Base-by-base conservation (phyloP, 1,140 invertebrate genomes). In the Coptotermes formosanus region DNA sequence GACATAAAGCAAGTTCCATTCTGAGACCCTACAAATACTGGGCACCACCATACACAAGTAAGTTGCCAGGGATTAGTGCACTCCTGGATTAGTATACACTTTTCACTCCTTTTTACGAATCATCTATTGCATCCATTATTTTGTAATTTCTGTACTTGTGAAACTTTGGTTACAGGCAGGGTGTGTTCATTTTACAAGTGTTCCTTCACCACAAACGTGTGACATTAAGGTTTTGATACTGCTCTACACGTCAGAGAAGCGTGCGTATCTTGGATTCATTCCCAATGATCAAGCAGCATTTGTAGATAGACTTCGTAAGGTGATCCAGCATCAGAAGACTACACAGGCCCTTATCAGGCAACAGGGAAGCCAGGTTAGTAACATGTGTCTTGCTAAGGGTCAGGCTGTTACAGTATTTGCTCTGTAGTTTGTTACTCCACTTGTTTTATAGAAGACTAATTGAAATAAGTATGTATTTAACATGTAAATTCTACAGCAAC, bases 171-270 rank as follows among this genome's bases (percentile, higher is more conserved):
- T 93, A 83, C 90, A 97, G 96, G 96, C 97, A 85, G 97, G 97
- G 4, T 98, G 97, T 91, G 97, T 98, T 3, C 97, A 98, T 90
- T 98, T 98, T 89, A 93, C 94, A 82, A 91, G 92, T 87, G 90
- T 93, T 82, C 91, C 93, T 30, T 88, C 91, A 89, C 91, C 94
- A 21, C 90, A 94, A 2, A 90, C 94, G 44, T 98, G 97, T 90
- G 97, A 98, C 86, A 97, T 98, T 83, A 97, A 97, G 91, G 97
- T 99, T 4, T 92, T 99, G 38, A 96, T 99, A 85, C 91, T 99
- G 9, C 90, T 99, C 1, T 99, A 98, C 90, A 98, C 97, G 3
- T 93, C 94, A 0, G 97, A 98, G 88, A 98, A 98, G 89, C 95
- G 96, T 89, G 95, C 96, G 0, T 99, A 97, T 90, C 92, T 99